Evolutionary conservation across 2,113 vertebrate species (phyloP).

Genomic region (Orientallactaga bullata): DNA sequence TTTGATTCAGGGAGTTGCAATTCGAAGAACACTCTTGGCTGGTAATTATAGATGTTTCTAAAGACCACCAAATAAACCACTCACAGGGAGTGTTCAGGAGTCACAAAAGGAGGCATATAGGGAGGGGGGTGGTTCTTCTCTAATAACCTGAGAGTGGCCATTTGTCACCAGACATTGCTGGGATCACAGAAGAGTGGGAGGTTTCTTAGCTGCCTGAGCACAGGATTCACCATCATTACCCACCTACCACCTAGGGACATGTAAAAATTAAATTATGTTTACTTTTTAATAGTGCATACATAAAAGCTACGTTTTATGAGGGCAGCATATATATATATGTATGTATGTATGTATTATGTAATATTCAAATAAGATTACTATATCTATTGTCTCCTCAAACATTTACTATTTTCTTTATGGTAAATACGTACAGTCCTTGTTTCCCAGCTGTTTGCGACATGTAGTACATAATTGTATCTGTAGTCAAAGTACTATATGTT

Average conservation of each 20-base stretch:
- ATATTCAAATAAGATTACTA: neutral
- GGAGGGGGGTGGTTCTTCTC: neutral
- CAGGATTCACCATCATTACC: neutral
- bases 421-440: neutral
- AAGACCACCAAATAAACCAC: too few species aligned
- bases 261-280: neutral
- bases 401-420: neutral
- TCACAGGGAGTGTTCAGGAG: too few species aligned
- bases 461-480: accelerated
- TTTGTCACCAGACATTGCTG: neutral
- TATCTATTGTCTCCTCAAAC: neutral
- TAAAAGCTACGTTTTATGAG: neutral
- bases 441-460: too few species aligned
- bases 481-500: neutral
- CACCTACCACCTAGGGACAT: neutral
- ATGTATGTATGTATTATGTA: neutral
- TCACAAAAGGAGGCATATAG: too few species aligned
- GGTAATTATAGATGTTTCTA: too few species aligned
- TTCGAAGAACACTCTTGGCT: too few species aligned
- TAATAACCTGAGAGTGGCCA: neutral
- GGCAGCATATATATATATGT: neutral
- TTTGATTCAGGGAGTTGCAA: neutral
- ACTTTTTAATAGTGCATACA: neutral
- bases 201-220: neutral
- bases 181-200: neutral